A percentile compares a stretch with the other conserved stretches of the same genome.
phyloP scores from a whole-genome alignment of 1,140 invertebrate species.

The Manduca sexta region DNA sequence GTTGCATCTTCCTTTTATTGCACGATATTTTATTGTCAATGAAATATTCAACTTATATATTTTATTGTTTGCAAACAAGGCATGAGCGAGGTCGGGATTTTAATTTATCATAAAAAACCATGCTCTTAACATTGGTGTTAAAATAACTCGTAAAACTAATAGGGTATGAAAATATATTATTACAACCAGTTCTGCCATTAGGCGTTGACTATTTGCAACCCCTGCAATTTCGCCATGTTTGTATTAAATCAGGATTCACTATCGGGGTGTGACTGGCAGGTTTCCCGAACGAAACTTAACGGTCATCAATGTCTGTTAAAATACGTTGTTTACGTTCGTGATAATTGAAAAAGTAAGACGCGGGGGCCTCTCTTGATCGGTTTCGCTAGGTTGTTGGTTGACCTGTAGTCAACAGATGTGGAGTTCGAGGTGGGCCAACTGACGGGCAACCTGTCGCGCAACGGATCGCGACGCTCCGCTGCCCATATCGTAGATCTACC shows the following conservation, averaged over 20 bases:
- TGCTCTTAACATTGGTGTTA: conserved; percentile 5
- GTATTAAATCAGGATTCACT: conserved; percentile 34
- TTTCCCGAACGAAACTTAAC: conserved; percentile 66
- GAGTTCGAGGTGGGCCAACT: conserved; percentile 36
- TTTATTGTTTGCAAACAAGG: too few relatives aligned
- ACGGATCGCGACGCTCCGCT: conserved; percentile 60
- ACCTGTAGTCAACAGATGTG: conserved; percentile 52
- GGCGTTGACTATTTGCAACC: conserved; percentile 61
- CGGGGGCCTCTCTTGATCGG: conserved; percentile 40
- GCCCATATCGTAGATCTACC: conserved; percentile 43
- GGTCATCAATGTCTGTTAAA: conserved; percentile 55
- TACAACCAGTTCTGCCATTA: conserved; percentile 50
- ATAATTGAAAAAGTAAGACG: conserved; percentile 60
- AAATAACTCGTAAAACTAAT: conserved; percentile 30
- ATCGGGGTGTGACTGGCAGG: conserved; percentile 38
- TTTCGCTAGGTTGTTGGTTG: conserved; percentile 27
- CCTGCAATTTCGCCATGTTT: conserved; percentile 56
- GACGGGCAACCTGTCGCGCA: conserved; percentile 66
- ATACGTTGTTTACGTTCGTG: conserved; percentile 36
- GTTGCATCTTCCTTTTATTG: not conserved
- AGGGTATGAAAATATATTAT: conserved; percentile 23
- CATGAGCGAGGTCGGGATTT: too few relatives aligned
- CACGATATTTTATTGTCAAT: not conserved
- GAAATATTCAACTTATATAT: too few relatives aligned
- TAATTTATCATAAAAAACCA: not conserved